These are phyloP conservation scores for Porites cylindrica DNA, from an alignment of 92 coral and sea anemone species.

Conservation along the genomic window DNA sequence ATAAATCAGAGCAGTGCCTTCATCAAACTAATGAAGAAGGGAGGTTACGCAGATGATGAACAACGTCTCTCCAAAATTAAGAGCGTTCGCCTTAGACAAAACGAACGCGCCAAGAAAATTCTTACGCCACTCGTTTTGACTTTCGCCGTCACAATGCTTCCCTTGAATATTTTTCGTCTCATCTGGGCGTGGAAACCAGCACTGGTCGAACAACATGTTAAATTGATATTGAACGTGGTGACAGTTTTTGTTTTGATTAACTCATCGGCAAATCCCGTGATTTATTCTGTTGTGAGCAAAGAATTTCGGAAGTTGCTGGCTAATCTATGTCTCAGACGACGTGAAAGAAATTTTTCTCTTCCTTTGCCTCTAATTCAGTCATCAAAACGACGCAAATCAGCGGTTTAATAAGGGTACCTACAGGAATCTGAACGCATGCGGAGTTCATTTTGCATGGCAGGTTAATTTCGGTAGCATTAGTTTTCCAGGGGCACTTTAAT, in stretches of 20 bases:
- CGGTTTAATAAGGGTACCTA: background rate
- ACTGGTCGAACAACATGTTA: background rate
- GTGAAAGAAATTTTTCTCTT: background rate
- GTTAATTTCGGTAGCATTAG: too few relatives aligned
- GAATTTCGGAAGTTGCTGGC: conserved; percentile 6
- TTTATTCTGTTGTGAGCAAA: conserved; percentile 30
- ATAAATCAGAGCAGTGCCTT: conserved; percentile 7
- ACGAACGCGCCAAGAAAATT: conserved; percentile 48
- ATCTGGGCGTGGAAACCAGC: background rate
- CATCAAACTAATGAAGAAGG: conserved; percentile 7
- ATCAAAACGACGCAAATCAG: background rate
- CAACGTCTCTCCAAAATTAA: background rate
- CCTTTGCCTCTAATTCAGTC: background rate
- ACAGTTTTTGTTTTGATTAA: conserved; percentile 14
- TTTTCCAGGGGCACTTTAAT: too few relatives aligned
- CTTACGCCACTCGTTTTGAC: conserved; percentile 32
- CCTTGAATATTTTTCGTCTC: conserved; percentile 17
- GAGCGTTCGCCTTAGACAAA: conserved; percentile 35
- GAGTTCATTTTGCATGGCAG: too few relatives aligned
- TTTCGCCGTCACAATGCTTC: conserved; percentile 50
- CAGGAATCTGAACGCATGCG: too few relatives aligned
- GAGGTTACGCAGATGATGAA: background rate
- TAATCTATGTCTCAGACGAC: background rate
- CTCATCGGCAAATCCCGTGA: conserved; percentile 39
- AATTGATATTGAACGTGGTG: background rate